phyloP scores from a whole-genome alignment of 2,113 vertebrate genomes.

The Psettodes erumei region DNA sequence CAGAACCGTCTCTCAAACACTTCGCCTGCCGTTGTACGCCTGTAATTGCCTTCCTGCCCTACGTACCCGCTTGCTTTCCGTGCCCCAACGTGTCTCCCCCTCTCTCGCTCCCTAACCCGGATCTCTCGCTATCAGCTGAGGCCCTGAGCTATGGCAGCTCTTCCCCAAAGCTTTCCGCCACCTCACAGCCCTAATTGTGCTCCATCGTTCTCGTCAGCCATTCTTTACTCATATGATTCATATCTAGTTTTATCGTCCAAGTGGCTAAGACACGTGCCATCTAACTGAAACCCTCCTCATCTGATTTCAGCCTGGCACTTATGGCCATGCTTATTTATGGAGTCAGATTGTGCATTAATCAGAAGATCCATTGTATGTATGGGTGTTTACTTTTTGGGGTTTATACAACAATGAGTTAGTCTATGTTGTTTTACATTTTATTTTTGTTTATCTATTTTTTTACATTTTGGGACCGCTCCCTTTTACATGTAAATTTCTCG shows the following conservation, averaged over 20 bases:
- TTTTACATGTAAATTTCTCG: neutral
- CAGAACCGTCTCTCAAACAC: neutral
- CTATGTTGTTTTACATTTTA: neutral
- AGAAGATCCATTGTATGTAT: neutral
- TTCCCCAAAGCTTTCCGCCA: neutral
- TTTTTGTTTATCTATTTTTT: neutral
- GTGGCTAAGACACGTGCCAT: neutral
- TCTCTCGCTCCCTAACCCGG: neutral
- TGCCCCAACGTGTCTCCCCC: neutral
- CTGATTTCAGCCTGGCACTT: too few relatives aligned
- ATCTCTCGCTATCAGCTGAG: neutral
- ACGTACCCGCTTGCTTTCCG: neutral
- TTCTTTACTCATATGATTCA: neutral
- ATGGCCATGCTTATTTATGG: too few relatives aligned
- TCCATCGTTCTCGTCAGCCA: neutral
- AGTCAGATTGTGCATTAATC: too few relatives aligned
- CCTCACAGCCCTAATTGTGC: neutral
- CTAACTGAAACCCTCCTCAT: neutral
- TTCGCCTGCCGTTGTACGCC: neutral
- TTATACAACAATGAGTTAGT: neutral
- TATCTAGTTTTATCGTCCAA: neutral
- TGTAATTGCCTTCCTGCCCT: neutral
- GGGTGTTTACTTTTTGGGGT: neutral
- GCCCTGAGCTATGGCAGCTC: conserved; percentile 1
- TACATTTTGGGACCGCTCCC: neutral